Evolutionary conservation across 2,113 vertebrate species (phyloP).

Genomic region (Aviceda subcristata): DNA sequence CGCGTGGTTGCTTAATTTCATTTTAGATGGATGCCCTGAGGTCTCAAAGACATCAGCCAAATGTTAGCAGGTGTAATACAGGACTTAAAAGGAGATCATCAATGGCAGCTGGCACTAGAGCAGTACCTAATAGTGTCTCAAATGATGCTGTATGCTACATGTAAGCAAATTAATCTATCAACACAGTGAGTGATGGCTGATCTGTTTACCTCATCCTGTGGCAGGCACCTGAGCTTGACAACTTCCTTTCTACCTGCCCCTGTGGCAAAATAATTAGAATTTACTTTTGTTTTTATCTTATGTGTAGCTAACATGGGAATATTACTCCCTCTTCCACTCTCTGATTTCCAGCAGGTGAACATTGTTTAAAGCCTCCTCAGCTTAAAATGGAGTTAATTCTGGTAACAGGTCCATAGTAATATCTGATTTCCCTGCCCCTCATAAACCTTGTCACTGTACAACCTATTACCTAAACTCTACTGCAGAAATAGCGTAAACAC

Average conservation of each 20-base stretch:
- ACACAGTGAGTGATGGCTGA: no score
- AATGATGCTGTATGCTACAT: no score
- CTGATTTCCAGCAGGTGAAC: background rate
- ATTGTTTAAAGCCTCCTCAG: background rate
- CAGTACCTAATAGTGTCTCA: no score
- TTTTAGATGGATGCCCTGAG: background rate
- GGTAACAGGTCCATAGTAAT: background rate
- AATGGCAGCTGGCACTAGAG: background rate
- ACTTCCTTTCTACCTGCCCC: background rate
- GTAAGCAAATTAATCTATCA: no score
- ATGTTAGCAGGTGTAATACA: background rate
- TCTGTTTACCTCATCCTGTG: no score
- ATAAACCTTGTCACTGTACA: background rate
- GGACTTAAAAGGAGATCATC: background rate
- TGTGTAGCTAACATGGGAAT: background rate
- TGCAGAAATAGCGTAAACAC: background rate
- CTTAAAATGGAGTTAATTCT: background rate
- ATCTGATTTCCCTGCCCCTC: background rate
- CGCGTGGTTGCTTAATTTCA: background rate
- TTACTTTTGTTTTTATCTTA: background rate
- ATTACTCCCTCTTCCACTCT: background rate
- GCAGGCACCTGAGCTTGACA: background rate
- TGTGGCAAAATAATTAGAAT: background rate
- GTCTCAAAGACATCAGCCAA: background rate
- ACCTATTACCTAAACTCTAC: background rate